Evolutionary conservation across 1,140 invertebrate genomes (phyloP), one percentile per base, ranked within the genome.

Genomic region (Campodea augens): DNA sequence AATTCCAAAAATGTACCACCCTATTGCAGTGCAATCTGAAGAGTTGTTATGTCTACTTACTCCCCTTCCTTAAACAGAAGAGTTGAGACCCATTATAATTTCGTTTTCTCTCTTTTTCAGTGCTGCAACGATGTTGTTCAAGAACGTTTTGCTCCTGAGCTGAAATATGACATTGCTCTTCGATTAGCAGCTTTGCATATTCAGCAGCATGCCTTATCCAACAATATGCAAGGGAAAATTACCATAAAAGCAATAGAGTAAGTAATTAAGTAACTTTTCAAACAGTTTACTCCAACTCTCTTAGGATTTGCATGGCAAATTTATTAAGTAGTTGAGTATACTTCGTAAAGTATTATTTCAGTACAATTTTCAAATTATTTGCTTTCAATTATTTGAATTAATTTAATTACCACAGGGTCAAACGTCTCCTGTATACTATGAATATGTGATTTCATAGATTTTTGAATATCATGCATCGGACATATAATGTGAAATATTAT

Each of bases 101-200:
- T 49, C 43, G 12, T 19, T 38, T 47, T 36, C 43, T 43, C 47
- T 38, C 46, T 51, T 48, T 64, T 67, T 25, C 75, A 90, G 70
- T 89, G 86, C 61, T 89, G 85, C 57, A 91, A 90, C 59, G 88
- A 93, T 64, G 84, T 92, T 4, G 79, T 88, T 5, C 81, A 90
- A 56, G 87, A 91, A 56, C 62, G 87, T 36, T 90, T 90, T 60
- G 78, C 83, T 0, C 83, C 86, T 0, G 87, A 92, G 57, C 69
- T 92, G 43, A 82, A 88, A 53, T 83, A 85, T 38, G 87, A 92
- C 49, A 76, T 82, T 3, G 83, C 85, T 5, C 58, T 91, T 10
- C 65, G 84, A 23, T 64, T 93, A 38, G 83, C 87, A 1, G 85
- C 88, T 0, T 60, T 93, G 12, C 86, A 92, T 53, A 85, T 91